Conservation (phyloP, 2,888 invertebrate species). For the Syritta pipiens region DNA sequence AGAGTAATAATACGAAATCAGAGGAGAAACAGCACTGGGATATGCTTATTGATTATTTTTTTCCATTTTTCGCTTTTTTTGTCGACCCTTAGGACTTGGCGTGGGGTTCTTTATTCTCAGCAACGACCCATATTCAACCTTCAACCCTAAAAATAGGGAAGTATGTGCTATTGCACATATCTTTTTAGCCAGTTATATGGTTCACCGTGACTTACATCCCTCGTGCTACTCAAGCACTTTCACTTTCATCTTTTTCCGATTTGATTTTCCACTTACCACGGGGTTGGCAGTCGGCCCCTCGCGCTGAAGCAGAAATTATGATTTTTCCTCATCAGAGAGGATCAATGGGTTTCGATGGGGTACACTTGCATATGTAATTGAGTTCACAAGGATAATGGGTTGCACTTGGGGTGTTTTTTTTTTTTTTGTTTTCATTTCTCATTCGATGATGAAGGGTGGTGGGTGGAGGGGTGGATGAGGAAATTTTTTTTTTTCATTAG, state of each 20-base stretch:
- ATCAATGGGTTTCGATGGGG: slow-evolving; percentile 27
- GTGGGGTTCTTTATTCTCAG: neutral
- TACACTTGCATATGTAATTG: slow-evolving; percentile 49
- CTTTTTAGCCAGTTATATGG: neutral
- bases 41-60: slow-evolving; percentile 57
- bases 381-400: slow-evolving; percentile 38
- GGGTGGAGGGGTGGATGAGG: slow-evolving; percentile 31
- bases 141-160: slow-evolving; percentile 43
- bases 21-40: slow-evolving; percentile 23
- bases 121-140: slow-evolving; percentile 59
- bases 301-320: slow-evolving; percentile 26
- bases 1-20: slow-evolving; percentile 43
- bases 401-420: neutral
- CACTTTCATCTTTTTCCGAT: slow-evolving; percentile 59
- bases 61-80: too few relatives aligned
- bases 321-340: slow-evolving; percentile 36
- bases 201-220: slow-evolving; percentile 20
- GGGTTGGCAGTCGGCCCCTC: slow-evolving; percentile 35
- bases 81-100: neutral
- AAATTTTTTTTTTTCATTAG: slow-evolving; percentile 48
- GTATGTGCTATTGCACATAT: neutral
- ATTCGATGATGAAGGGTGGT: neutral
- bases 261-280: slow-evolving; percentile 34
- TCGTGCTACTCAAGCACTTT: slow-evolving; percentile 41
- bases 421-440: slow-evolving; percentile 3